Evolutionary conservation across 2,797 vertebrate species (phyloP).

Genomic region (Gymnopithys bicolor): DNA sequence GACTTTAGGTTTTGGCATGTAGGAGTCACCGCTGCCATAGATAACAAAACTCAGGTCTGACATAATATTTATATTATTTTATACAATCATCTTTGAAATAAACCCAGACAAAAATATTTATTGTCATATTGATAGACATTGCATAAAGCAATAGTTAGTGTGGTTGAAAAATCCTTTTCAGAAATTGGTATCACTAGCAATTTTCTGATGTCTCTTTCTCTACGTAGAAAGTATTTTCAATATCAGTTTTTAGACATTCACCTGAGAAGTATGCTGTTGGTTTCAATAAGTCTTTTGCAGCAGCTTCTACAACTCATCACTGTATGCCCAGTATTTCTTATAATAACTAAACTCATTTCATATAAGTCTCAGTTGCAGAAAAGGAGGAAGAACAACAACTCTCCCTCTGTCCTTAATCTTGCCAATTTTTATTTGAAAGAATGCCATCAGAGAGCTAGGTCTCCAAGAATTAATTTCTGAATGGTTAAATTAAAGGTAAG

Average conservation of each 20-base stretch:
- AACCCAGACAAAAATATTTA: neutral
- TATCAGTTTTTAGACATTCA: neutral
- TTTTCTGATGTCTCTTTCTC: neutral
- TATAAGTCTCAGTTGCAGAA: neutral
- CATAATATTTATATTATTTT: neutral
- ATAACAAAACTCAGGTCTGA: neutral
- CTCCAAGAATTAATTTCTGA: neutral
- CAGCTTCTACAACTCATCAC: neutral
- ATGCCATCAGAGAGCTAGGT: neutral
- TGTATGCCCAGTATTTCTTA: neutral
- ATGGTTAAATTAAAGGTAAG: neutral
- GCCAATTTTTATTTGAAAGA: neutral
- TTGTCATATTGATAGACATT: neutral
- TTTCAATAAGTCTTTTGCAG: neutral
- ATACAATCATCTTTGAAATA: neutral
- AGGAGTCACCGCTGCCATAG: neutral
- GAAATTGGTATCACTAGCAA: neutral
- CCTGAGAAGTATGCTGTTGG: neutral
- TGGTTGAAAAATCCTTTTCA: neutral
- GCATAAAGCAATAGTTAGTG: rapidly evolving
- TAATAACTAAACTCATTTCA: neutral
- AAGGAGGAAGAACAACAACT: neutral
- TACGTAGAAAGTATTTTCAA: neutral
- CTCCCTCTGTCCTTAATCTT: neutral
- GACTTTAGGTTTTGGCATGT: neutral